Evolutionary conservation across 2,797 vertebrate species (phyloP).

Genomic region (Rhinoraja longicauda): DNA sequence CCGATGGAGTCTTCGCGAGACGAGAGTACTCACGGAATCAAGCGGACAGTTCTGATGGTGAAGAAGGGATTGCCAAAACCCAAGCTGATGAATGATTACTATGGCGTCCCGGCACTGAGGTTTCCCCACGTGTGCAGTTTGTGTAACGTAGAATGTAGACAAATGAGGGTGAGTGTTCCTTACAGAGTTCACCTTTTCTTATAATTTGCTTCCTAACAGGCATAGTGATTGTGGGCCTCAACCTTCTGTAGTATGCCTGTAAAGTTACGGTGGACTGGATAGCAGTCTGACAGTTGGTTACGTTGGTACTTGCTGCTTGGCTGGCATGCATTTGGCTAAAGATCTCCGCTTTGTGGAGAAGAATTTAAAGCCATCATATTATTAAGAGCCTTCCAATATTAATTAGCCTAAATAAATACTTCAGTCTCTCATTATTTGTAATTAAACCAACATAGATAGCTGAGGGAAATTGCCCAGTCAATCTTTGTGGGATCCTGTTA

Average conservation of each 20-base stretch:
- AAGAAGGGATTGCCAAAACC: conserved; percentile 67
- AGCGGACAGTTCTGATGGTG: conserved; percentile 49
- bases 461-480: background rate
- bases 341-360: background rate
- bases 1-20: conserved; percentile 4
- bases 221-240: conserved; percentile 4
- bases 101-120: conserved; percentile 75
- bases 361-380: background rate
- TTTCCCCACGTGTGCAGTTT: conserved; percentile 97
- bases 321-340: background rate
- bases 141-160: conserved; percentile 83
- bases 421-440: background rate
- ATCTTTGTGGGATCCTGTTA: background rate
- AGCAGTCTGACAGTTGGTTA: background rate
- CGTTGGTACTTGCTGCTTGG: conserved; percentile 40
- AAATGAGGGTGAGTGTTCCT: conserved; percentile 87
- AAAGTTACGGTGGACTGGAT: background rate
- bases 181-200: conserved; percentile 38
- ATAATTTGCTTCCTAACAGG: conserved; percentile 37
- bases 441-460: background rate
- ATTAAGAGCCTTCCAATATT: background rate
- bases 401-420: background rate
- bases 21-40: background rate
- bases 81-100: conserved; percentile 89
- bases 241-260: conserved; percentile 7